phyloP scores from a whole-genome alignment of 2,797 vertebrate genomes.

The Sorex maritimensis region DNA sequence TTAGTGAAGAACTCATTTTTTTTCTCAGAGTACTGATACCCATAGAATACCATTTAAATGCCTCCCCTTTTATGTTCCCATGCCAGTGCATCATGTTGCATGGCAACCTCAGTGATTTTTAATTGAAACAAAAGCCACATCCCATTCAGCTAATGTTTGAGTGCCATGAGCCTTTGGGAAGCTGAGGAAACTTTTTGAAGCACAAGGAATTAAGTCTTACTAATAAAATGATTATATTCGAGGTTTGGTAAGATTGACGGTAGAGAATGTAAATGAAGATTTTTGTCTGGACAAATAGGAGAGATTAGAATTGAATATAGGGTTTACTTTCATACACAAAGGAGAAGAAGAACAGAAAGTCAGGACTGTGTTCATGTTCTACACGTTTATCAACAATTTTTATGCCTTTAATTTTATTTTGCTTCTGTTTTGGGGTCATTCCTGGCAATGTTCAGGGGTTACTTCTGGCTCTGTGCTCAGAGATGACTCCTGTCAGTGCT shows the following conservation, averaged over 20 bases:
- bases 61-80: neutral
- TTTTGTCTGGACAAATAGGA: neutral
- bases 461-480: too few relatives aligned
- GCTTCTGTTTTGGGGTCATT: too few relatives aligned
- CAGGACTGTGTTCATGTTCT: neutral
- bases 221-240: slow-evolving; percentile 6
- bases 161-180: neutral
- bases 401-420: neutral
- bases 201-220: neutral
- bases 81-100: neutral
- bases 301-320: neutral
- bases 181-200: neutral
- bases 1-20: slow-evolving; percentile 47
- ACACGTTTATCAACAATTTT: slow-evolving; percentile 15
- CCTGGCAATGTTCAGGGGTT: too few relatives aligned
- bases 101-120: slow-evolving; percentile 44
- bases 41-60: neutral
- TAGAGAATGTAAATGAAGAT: neutral
- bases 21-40: slow-evolving; percentile 7
- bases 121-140: neutral
- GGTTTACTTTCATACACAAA: slow-evolving; percentile 9
- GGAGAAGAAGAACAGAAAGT: neutral
- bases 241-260: neutral
- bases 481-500: too few relatives aligned
- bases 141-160: neutral